A percentile compares a stretch with the other conserved stretches of the same genome.
These are phyloP conservation scores for Melanophora roralis DNA, from an alignment of 2,888 invertebrate genomes.

Conservation along the genomic window DNA sequence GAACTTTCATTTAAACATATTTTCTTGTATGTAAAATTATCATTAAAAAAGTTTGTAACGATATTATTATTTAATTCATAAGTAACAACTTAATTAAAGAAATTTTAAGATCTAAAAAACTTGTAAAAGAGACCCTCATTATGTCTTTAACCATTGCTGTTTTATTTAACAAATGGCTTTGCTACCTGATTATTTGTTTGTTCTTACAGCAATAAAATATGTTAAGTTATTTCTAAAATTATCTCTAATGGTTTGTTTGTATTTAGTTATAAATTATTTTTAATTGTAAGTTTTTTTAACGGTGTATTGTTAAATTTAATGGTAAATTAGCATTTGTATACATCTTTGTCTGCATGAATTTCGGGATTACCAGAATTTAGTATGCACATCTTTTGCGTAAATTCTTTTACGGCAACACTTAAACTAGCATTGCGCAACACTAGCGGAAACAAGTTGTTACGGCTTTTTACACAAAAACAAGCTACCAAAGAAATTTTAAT, in stretches of 20 bases:
- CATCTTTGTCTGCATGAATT: too few relatives aligned
- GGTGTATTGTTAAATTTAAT: background rate
- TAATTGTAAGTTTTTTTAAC: constrained; percentile 5
- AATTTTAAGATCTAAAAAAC: constrained; percentile 61
- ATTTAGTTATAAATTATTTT: constrained; percentile 20
- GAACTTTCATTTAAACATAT: constrained; percentile 57
- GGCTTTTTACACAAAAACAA: too few relatives aligned
- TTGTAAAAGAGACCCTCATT: constrained; percentile 61
- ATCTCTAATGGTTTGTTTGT: constrained; percentile 7
- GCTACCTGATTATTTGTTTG: constrained; percentile 60
- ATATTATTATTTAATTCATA: constrained; percentile 55
- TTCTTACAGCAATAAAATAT: constrained; percentile 55
- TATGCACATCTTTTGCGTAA: too few relatives aligned
- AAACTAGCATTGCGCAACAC: too few relatives aligned
- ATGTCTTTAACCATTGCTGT: constrained; percentile 50
- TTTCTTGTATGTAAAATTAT: constrained; percentile 52
- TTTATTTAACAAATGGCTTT: constrained; percentile 53
- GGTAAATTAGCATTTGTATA: too few relatives aligned
- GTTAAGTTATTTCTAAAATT: constrained; percentile 36
- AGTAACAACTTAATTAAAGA: constrained; percentile 59
- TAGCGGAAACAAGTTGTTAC: too few relatives aligned
- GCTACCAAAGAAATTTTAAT: too few relatives aligned
- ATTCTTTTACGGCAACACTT: too few relatives aligned
- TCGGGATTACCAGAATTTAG: too few relatives aligned
- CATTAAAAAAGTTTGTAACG: constrained; percentile 54